phyloP scores from a whole-genome alignment of 1,140 invertebrate genomes.

The Diploscapter pachys region DNA sequence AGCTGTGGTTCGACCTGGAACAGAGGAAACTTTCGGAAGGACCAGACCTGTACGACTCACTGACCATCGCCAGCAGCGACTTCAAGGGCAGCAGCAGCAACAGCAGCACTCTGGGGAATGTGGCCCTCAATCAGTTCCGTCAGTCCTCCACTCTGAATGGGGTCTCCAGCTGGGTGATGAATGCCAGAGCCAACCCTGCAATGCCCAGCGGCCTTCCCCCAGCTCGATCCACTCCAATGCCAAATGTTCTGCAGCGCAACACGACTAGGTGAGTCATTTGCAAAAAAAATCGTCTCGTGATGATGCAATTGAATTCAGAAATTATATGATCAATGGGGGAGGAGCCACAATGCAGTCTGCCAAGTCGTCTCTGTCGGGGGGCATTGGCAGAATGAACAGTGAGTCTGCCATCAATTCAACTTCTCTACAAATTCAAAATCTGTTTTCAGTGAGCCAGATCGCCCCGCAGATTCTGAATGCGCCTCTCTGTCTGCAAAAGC shows the following conservation, averaged over 20 bases:
- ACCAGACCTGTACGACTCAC: background rate
- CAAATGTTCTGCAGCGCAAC: too few species aligned
- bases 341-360: too few species aligned
- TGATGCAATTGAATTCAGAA: too few species aligned
- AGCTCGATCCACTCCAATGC: too few species aligned
- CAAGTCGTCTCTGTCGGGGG: too few species aligned
- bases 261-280: too few species aligned
- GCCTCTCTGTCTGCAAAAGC: background rate
- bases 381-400: background rate
- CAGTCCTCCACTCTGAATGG: background rate
- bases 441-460: slow-evolving; percentile 8
- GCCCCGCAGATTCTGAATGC: background rate
- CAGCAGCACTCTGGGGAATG: background rate
- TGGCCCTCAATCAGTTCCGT: background rate
- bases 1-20: slow-evolving; percentile 79
- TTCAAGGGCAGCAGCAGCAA: background rate
- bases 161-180: background rate
- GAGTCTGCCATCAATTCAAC: slow-evolving; percentile 8
- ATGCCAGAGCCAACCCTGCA: slow-evolving; percentile 7
- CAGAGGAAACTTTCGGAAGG: background rate
- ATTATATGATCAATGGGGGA: too few species aligned
- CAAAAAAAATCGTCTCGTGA: too few species aligned
- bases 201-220: slow-evolving; percentile 13
- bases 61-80: background rate
- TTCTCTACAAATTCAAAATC: background rate